phyloP scores from a whole-genome alignment of 2,113 vertebrate species.

The Cyrtonyx montezumae region DNA sequence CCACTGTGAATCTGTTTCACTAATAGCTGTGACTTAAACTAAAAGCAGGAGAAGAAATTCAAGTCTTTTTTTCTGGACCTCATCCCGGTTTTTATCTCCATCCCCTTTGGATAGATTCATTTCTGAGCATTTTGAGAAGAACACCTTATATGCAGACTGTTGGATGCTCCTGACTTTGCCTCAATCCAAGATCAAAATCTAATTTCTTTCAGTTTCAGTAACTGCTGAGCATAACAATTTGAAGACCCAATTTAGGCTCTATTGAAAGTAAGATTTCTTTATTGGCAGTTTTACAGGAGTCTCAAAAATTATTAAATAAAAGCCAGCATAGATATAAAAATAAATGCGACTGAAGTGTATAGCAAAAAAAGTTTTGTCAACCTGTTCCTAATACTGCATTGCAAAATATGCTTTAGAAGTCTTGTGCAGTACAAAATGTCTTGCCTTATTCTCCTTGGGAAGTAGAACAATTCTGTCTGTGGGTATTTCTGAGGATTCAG shows the following conservation, averaged over 20 bases:
- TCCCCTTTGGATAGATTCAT: background rate
- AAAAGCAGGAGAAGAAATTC: background rate
- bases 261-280: constrained; percentile 47
- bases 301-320: constrained; percentile 23
- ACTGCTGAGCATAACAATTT: constrained; percentile 52
- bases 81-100: background rate
- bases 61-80: constrained; percentile 28
- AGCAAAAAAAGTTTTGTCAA: background rate
- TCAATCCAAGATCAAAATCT: constrained; percentile 39
- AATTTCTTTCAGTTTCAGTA: constrained; percentile 38
- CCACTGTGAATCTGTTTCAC: background rate
- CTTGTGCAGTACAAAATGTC: background rate
- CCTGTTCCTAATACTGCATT: background rate
- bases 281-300: constrained; percentile 41
- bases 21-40: background rate
- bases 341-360: background rate
- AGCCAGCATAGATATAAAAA: background rate
- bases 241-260: constrained; percentile 26
- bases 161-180: constrained; percentile 4
- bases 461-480: background rate
- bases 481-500: background rate
- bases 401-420: background rate
- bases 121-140: background rate
- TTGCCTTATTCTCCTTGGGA: background rate
- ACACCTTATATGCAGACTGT: background rate